Conservation (phyloP, 2,888 invertebrate genomes). For the Acronicta leporina region DNA sequence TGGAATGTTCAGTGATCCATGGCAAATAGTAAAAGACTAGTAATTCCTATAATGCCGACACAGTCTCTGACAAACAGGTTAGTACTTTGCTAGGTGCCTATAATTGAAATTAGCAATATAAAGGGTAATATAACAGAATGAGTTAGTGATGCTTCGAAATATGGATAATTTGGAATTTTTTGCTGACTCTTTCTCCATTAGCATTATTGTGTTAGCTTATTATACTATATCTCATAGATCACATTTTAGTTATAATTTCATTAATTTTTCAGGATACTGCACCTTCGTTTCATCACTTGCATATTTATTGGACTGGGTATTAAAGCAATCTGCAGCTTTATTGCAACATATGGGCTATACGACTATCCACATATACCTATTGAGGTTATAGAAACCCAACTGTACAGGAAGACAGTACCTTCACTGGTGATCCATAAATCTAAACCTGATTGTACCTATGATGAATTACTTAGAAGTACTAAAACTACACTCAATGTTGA, state of each 20-base stretch:
- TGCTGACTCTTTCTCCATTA: no score
- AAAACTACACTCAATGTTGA: constrained; percentile 63
- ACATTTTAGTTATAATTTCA: no score
- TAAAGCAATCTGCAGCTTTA: constrained; percentile 29
- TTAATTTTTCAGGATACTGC: constrained; percentile 57
- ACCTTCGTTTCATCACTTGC: constrained; percentile 64
- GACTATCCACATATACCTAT: constrained; percentile 48
- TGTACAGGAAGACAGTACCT: constrained; percentile 50
- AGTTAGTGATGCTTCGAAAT: no score
- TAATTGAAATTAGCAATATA: no score
- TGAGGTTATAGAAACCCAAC: constrained; percentile 34
- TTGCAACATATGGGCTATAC: constrained; percentile 25
- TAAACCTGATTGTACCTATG: constrained; percentile 74
- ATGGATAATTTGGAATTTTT: no score
- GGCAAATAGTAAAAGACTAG: background rate
- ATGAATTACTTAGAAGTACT: constrained; percentile 66
- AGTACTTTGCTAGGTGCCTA: constrained; percentile 7
- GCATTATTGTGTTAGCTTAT: no score
- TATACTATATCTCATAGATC: no score
- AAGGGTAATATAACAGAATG: no score
- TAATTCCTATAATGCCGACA: constrained; percentile 68
- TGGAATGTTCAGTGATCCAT: constrained; percentile 3
- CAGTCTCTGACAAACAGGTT: constrained; percentile 63
- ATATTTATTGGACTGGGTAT: constrained; percentile 43
- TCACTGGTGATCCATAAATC: constrained; percentile 57